phyloP scores from a whole-genome alignment of 1,140 invertebrate genomes.

The Dinoponera quadriceps region DNA sequence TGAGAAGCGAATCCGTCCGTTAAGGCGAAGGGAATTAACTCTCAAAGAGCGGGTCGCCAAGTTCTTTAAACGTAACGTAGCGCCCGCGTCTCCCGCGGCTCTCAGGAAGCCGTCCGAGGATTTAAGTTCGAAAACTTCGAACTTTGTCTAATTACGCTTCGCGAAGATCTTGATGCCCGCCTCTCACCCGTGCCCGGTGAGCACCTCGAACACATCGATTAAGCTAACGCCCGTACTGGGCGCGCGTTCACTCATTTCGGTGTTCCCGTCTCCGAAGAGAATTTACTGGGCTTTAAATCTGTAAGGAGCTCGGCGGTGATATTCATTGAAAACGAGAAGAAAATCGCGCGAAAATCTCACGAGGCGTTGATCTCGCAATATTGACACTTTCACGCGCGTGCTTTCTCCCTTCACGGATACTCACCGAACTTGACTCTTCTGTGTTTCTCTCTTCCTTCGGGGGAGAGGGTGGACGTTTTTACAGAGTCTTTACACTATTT shows the following conservation, averaged over 20 bases:
- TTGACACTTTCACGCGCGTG: too few relatives aligned
- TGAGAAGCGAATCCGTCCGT: slow-evolving; percentile 36
- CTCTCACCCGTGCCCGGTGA: slow-evolving; percentile 15
- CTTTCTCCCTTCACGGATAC: too few relatives aligned
- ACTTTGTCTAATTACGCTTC: slow-evolving; percentile 70
- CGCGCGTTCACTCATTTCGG: not conserved
- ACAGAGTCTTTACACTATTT: not conserved
- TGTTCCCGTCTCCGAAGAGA: too few relatives aligned
- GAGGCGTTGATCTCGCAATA: too few relatives aligned
- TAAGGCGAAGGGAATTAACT: slow-evolving; percentile 50
- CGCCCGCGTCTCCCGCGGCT: slow-evolving; percentile 42
- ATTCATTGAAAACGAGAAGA: too few relatives aligned
- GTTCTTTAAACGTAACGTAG: slow-evolving; percentile 71
- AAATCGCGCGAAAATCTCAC: too few relatives aligned
- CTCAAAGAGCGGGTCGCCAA: slow-evolving; percentile 58
- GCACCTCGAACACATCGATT: slow-evolving; percentile 17
- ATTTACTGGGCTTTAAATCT: too few relatives aligned
- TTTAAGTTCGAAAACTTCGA: slow-evolving; percentile 69
- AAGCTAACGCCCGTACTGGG: not conserved
- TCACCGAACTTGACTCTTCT: too few relatives aligned
- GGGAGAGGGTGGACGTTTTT: not conserved
- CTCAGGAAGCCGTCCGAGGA: slow-evolving; percentile 38
- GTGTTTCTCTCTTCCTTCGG: not conserved
- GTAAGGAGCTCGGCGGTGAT: too few relatives aligned
- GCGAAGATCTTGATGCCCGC: slow-evolving; percentile 61